Conservation (phyloP, 1,140 invertebrate species). For the Globodera ellingtonae region DNA sequence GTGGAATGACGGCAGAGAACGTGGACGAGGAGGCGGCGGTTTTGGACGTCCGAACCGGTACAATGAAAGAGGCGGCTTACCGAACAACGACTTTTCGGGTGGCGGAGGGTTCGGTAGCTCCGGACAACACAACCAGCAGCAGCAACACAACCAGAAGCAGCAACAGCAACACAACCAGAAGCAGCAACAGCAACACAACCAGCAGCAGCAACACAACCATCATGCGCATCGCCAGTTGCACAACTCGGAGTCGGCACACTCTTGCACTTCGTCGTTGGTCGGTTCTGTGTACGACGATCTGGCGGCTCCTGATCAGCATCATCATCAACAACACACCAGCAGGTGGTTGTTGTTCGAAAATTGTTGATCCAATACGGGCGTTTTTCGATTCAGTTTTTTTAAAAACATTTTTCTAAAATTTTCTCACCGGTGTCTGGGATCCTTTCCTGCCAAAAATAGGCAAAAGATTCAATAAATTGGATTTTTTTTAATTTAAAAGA, state of each 20-base stretch:
- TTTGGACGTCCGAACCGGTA: background rate
- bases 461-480: no score
- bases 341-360: background rate
- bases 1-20: no score
- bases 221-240: slow-evolving; percentile 3
- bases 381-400: no score
- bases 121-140: background rate
- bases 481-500: no score
- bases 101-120: no score
- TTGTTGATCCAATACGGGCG: no score
- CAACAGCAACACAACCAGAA: background rate
- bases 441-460: no score
- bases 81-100: no score
- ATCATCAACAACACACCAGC: background rate
- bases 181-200: background rate
- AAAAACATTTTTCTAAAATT: no score
- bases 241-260: slow-evolving; percentile 13
- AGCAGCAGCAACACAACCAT: background rate
- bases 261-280: slow-evolving; percentile 14
- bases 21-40: background rate
- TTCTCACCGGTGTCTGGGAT: no score
- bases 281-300: slow-evolving; percentile 3
- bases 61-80: no score
- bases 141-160: no score
- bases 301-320: background rate